Evolutionary conservation across 2,113 vertebrate species (phyloP).

Genomic region (Pseudorectes ferrugineus): DNA sequence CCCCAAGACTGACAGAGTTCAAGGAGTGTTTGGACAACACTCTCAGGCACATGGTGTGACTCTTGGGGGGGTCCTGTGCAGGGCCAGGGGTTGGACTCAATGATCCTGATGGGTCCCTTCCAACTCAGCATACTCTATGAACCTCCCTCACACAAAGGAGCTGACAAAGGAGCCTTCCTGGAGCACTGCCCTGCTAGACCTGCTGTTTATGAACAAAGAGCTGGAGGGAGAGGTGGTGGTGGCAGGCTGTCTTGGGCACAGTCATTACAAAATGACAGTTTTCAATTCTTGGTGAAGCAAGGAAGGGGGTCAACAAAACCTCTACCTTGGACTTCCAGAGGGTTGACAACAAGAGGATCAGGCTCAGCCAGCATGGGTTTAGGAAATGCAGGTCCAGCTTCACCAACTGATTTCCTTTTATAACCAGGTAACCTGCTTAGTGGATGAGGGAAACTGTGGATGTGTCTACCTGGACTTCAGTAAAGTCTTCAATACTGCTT

Average conservation of each 20-base stretch:
- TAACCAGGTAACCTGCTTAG: not conserved
- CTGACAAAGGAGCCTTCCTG: not conserved
- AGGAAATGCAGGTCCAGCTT: not conserved
- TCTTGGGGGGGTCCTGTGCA: not conserved
- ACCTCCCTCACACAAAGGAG: not conserved
- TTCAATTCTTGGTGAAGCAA: rapidly evolving
- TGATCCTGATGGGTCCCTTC: not conserved
- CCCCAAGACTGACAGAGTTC: not conserved
- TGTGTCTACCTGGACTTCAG: no score
- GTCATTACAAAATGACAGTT: not conserved
- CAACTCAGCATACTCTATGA: not conserved
- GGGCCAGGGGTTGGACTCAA: not conserved
- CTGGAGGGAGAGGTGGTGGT: not conserved
- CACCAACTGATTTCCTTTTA: not conserved
- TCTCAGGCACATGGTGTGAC: not conserved
- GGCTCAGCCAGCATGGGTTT: not conserved
- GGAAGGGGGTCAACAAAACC: not conserved
- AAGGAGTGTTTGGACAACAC: not conserved
- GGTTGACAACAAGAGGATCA: not conserved
- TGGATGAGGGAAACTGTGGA: not conserved
- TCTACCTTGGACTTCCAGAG: not conserved
- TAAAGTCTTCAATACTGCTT: not conserved
- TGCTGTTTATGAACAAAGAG: not conserved
- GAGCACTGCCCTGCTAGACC: not conserved
- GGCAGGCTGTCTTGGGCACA: not conserved